Evolutionary conservation across 2,113 vertebrate species (phyloP).

Genomic region (Litocranius walleri): DNA sequence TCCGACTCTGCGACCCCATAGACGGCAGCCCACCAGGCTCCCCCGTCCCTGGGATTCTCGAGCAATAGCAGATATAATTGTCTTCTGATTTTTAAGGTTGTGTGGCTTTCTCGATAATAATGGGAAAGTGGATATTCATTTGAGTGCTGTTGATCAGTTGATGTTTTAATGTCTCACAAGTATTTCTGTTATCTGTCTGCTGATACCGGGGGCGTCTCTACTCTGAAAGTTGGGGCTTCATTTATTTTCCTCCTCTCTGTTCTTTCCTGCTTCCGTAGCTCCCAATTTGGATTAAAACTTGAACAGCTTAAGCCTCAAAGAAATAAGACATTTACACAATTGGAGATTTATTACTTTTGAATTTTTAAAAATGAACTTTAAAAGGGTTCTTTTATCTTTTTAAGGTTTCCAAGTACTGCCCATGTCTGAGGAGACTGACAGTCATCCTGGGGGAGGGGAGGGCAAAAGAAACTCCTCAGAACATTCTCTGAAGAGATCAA

Average conservation of each 20-base stretch:
- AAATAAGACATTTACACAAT: constrained; percentile 47
- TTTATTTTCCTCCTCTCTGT: neutral
- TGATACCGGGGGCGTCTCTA: neutral
- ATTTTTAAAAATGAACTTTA: constrained; percentile 56
- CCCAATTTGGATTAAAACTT: constrained; percentile 62
- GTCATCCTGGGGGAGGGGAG: neutral
- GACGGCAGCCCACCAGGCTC: too few relatives aligned
- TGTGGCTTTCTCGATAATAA: neutral
- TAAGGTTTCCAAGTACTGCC: neutral
- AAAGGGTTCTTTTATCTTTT: constrained; percentile 59
- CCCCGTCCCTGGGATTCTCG: too few relatives aligned
- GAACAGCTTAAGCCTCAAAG: constrained; percentile 56
- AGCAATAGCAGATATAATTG: neutral
- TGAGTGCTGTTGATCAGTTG: neutral
- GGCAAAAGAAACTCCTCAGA: neutral
- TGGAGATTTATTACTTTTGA: constrained; percentile 51
- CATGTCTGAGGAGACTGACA: constrained; percentile 3
- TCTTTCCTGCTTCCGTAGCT: neutral
- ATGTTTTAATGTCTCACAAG: neutral
- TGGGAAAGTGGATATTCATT: neutral
- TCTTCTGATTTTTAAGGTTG: neutral
- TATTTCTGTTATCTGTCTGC: neutral
- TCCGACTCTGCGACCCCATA: too few relatives aligned
- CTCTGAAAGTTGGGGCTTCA: neutral
- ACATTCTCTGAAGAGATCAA: neutral